These are phyloP conservation scores for Epirrita christyi DNA, from an alignment of 2,888 invertebrate genomes.

Conservation along the genomic window DNA sequence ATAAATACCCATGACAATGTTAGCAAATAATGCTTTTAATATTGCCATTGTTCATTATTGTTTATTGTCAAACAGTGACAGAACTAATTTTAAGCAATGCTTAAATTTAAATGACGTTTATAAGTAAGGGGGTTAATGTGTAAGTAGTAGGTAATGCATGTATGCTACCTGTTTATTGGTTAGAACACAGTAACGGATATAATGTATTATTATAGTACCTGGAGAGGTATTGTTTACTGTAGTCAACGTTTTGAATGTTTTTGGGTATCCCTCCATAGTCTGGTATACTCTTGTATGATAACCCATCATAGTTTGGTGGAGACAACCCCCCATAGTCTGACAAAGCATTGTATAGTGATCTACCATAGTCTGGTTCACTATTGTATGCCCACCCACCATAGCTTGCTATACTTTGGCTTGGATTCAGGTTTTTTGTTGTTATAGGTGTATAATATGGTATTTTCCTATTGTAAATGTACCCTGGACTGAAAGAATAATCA, in stretches of 20 bases:
- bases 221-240: slow-evolving; percentile 3
- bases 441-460: slow-evolving; percentile 19
- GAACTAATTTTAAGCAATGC: too few relatives aligned
- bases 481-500: slow-evolving; percentile 36
- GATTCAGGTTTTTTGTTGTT: slow-evolving; percentile 14
- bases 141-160: slow-evolving; percentile 2
- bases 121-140: too few relatives aligned
- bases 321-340: slow-evolving; percentile 1
- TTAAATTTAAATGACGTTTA: too few relatives aligned
- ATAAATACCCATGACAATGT: too few relatives aligned
- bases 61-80: too few relatives aligned
- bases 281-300: background rate
- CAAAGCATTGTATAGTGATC: background rate
- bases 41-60: too few relatives aligned
- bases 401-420: slow-evolving; percentile 1
- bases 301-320: background rate
- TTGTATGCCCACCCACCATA: too few relatives aligned
- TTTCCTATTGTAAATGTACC: slow-evolving; percentile 21
- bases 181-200: too few relatives aligned
- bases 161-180: background rate
- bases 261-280: background rate
- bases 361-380: background rate
- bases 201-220: too few relatives aligned
- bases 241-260: slow-evolving; percentile 5
- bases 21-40: too few relatives aligned